These are phyloP conservation scores for Oithona nana DNA, from an alignment of 2,888 invertebrate species.

Conservation along the genomic window DNA sequence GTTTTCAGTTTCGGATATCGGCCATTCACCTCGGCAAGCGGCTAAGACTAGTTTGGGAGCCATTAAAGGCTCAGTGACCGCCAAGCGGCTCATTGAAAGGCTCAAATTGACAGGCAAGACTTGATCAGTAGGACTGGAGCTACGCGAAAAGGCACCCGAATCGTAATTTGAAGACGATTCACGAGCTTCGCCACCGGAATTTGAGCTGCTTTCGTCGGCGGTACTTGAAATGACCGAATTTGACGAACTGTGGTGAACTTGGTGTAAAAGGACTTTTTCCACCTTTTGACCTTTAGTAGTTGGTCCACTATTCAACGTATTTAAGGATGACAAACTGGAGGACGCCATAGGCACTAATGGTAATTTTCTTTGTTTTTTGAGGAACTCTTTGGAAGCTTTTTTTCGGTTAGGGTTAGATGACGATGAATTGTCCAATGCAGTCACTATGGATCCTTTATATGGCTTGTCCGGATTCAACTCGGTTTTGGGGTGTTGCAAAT, in stretches of 20 bases:
- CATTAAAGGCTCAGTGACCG: not conserved
- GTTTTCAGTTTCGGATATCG: no score
- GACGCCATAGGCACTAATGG: not conserved
- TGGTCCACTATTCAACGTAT: not conserved
- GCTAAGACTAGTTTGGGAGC: constrained; percentile 4
- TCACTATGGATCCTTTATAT: not conserved
- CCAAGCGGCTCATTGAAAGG: not conserved
- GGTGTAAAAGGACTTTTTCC: not conserved
- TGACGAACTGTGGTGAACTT: not conserved
- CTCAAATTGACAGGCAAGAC: not conserved
- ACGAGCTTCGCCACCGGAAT: not conserved
- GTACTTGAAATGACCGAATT: constrained; percentile 5
- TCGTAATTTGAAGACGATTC: not conserved
- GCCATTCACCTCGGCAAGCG: constrained; percentile 1
- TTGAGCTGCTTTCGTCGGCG: not conserved
- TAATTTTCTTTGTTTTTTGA: not conserved
- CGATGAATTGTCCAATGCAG: not conserved
- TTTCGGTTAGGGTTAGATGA: not conserved
- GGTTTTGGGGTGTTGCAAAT: not conserved
- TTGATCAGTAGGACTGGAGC: not conserved
- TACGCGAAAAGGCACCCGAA: constrained; percentile 9
- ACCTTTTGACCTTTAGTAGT: not conserved
- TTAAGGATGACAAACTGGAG: not conserved
- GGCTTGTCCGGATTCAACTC: constrained; percentile 2
- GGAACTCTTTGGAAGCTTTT: not conserved